Evolutionary conservation across 1,140 invertebrate species (phyloP), one percentile per base, ranked within the genome.

Genomic region (Physella acuta): DNA sequence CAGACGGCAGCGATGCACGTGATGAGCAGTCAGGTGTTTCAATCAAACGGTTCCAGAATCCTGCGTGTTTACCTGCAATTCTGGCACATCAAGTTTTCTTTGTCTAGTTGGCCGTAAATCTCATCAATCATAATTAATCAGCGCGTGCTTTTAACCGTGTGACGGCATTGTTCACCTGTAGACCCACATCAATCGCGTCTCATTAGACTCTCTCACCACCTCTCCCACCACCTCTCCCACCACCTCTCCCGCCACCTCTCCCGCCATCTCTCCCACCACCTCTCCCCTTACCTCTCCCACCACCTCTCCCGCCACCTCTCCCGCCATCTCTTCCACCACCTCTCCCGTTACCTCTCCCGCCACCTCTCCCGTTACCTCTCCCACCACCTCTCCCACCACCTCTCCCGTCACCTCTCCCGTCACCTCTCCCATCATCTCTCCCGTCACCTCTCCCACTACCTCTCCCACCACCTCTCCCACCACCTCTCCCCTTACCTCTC

Each of bases 261-360:
- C 37, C 16, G 33, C 39, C 52, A 1, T 37, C 31, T 17, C n/a
- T 53, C 17, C 34, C 17, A 28, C 61, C n/a, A 31, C 11, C n/a
- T 33, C 61, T 34, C 26, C 28, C 30, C 8, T 39, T 49, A 31
- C 30, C n/a, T 26, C 28, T 49, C 14, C n/a, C n/a, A 17, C 56
- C 49, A 31, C 58, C 37, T 59, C 53, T 49, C 37, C 39, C 44
- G 33, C 58, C 49, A 26, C 37, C 31, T 17, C 56, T 49, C 44
- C 53, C 31, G 44, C 71, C 52, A 33, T 69, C 44, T 69, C 66
- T 52, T 37, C 51, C 28, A 39, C 55, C 11, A 16, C 24, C 39
- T 14, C 28, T 60, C 36, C 28, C n/a, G 3, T 24, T n/a, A 24
- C 34, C n/a, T 11, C 44, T 49, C 11, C 44, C n/a, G n/a, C 44